phyloP scores from a whole-genome alignment of 1,140 invertebrate species.

The Papilio polytes region DNA sequence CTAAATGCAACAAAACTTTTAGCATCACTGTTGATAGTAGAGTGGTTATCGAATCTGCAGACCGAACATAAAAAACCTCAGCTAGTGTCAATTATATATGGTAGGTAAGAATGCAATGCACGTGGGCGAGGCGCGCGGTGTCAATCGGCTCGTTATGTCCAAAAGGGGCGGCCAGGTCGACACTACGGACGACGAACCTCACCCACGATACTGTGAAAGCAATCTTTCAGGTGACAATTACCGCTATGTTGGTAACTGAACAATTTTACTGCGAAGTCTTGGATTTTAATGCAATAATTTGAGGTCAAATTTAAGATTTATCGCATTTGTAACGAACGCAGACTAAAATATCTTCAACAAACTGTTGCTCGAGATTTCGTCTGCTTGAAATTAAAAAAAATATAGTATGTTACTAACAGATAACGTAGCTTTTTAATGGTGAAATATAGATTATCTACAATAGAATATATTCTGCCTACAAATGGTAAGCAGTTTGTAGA shows the following conservation, averaged over 20 bases:
- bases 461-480: neutral
- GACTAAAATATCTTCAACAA: too few relatives aligned
- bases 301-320: too few relatives aligned
- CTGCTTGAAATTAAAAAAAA: too few relatives aligned
- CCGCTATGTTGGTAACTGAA: neutral
- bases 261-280: neutral
- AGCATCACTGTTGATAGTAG: too few relatives aligned
- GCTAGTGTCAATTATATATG: neutral
- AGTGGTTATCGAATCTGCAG: neutral
- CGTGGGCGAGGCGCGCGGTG: conserved; percentile 50
- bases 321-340: too few relatives aligned
- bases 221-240: neutral
- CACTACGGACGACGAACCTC: conserved; percentile 16
- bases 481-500: neutral
- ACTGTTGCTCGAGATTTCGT: too few relatives aligned
- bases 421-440: too few relatives aligned
- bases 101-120: neutral
- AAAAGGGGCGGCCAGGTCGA: conserved; percentile 18
- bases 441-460: neutral
- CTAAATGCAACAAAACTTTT: too few relatives aligned
- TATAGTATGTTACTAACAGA: too few relatives aligned
- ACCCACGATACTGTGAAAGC: neutral
- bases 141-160: conserved; percentile 57
- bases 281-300: neutral
- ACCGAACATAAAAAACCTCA: neutral